Conservation (phyloP, 2,113 vertebrate genomes). For the Taurulus bubalis region DNA sequence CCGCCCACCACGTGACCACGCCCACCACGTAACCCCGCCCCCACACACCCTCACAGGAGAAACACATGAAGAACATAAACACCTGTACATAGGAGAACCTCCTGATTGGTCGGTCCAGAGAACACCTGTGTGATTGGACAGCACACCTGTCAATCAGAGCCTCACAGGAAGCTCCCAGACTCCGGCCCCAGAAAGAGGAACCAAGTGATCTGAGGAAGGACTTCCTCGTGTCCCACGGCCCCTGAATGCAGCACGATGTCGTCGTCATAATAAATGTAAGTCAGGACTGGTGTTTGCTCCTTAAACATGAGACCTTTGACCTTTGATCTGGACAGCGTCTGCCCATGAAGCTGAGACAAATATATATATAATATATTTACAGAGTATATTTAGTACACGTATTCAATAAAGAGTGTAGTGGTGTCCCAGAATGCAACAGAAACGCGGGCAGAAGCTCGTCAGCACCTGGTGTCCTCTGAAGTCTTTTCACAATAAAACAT, state of each 20-base stretch:
- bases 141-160: not conserved
- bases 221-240: not conserved
- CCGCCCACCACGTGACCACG: not conserved
- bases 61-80: not conserved
- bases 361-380: not conserved
- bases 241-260: slow-evolving; percentile 32
- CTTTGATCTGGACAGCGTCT: not conserved
- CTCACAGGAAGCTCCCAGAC: not conserved
- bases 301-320: not conserved
- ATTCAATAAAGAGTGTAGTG: not conserved
- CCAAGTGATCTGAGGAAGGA: not conserved
- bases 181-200: not conserved
- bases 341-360: not conserved
- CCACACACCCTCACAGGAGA: not conserved
- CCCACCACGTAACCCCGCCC: no score
- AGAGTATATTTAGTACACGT: slow-evolving; percentile 55
- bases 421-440: slow-evolving; percentile 58
- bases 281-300: not conserved
- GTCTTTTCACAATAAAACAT: not conserved
- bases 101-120: not conserved
- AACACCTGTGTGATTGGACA: slow-evolving; percentile 1
- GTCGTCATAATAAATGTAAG: no score
- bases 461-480: not conserved
- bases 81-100: not conserved
- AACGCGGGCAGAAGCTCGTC: not conserved